Percentiles rank a stretch among this genome's conserved stretches.
These are phyloP conservation scores for Drosophila yooni DNA, from an alignment of 2,888 invertebrate species.

Conservation along the genomic window DNA sequence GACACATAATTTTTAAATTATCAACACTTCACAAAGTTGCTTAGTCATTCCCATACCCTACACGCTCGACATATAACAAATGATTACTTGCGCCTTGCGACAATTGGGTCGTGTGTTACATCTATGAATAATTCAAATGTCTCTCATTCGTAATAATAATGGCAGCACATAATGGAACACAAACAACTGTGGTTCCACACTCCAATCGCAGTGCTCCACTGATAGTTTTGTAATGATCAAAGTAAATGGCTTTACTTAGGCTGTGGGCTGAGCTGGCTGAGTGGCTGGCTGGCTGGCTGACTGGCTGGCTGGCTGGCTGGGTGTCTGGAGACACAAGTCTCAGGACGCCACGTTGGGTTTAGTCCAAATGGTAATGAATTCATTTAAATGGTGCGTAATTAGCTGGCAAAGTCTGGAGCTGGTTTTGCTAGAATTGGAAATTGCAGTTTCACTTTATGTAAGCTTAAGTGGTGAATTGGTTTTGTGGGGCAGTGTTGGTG, in stretches of 20 bases:
- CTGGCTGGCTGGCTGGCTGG: not conserved
- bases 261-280: slow-evolving; percentile 17
- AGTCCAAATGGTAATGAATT: slow-evolving; percentile 73
- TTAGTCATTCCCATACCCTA: slow-evolving; percentile 8
- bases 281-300: slow-evolving; percentile 4
- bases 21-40: not conserved
- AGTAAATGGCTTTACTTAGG: slow-evolving; percentile 60
- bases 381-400: slow-evolving; percentile 78
- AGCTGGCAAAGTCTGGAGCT: slow-evolving; percentile 44
- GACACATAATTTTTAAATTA: not conserved
- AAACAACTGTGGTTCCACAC: slow-evolving; percentile 43
- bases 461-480: slow-evolving; percentile 26
- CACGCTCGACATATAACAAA: slow-evolving; percentile 9
- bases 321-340: slow-evolving; percentile 20
- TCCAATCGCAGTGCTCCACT: slow-evolving; percentile 16
- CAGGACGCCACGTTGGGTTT: slow-evolving; percentile 41
- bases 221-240: slow-evolving; percentile 81
- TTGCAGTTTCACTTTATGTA: slow-evolving; percentile 35
- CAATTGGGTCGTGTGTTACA: slow-evolving; percentile 61
- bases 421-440: slow-evolving; percentile 13
- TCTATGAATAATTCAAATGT: slow-evolving; percentile 73
- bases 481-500: slow-evolving; percentile 16
- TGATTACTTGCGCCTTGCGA: slow-evolving; percentile 50
- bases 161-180: slow-evolving; percentile 65
- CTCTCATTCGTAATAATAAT: slow-evolving; percentile 61